Conservation (phyloP, 2,888 invertebrate genomes). For the Brachycybe producta region DNA sequence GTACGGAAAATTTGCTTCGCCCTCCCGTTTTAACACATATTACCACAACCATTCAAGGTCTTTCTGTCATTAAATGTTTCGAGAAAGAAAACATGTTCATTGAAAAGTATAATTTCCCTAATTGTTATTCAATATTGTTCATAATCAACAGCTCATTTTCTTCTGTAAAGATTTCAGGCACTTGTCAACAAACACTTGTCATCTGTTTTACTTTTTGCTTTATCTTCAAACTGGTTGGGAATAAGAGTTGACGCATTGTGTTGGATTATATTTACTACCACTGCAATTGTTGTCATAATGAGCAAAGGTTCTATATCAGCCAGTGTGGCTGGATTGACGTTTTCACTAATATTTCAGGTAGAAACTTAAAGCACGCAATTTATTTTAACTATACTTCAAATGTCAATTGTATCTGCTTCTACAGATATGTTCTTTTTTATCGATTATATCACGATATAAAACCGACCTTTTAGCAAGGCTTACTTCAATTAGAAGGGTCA, state of each 20-base stretch:
- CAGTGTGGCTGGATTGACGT: conserved; percentile 40
- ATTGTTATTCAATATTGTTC: too few relatives aligned
- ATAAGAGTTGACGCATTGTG: conserved; percentile 35
- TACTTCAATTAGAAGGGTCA: conserved; percentile 36
- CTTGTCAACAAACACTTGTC: conserved; percentile 35
- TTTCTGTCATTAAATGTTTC: conserved; percentile 40
- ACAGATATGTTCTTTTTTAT: conserved; percentile 29
- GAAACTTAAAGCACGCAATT: too few relatives aligned
- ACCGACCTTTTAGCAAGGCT: conserved; percentile 34
- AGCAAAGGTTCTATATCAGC: conserved; percentile 30
- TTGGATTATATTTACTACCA: conserved; percentile 33
- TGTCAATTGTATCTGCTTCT: neutral
- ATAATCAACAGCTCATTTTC: neutral
- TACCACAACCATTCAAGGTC: conserved; percentile 39
- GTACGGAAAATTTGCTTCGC: conserved; percentile 38
- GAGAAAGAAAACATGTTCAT: conserved; percentile 33
- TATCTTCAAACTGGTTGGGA: conserved; percentile 37
- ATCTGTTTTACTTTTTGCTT: conserved; percentile 35
- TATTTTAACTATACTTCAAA: too few relatives aligned
- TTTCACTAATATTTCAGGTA: conserved; percentile 42
- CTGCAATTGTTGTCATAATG: conserved; percentile 37
- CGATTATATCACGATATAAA: conserved; percentile 29
- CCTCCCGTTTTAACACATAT: conserved; percentile 42
- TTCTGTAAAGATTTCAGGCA: conserved; percentile 31
- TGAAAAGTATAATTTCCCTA: conserved; percentile 27